Evolutionary conservation across 2,888 invertebrate genomes (phyloP).

Genomic region (Plebejus anna): DNA sequence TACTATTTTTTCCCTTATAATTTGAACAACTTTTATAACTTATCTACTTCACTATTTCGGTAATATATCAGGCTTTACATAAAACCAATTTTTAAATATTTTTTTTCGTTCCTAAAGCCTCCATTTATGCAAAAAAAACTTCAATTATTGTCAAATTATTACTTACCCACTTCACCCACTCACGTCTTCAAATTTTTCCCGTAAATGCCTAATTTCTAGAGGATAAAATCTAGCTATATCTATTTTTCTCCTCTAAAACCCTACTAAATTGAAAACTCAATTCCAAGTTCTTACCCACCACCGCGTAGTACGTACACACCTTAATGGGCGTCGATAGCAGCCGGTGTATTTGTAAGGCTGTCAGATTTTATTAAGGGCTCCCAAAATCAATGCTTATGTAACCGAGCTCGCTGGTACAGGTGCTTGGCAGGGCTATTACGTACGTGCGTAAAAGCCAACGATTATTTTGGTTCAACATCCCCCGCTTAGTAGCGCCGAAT

Average conservation of each 20-base stretch:
- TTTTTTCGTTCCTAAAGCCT: no score
- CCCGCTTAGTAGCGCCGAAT: neutral
- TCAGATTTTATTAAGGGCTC: constrained; percentile 15
- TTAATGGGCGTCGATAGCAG: constrained; percentile 12
- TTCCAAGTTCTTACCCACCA: neutral
- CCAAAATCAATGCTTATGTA: constrained; percentile 26
- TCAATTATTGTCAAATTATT: no score
- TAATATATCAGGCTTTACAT: no score
- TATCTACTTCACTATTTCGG: no score
- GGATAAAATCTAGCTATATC: no score
- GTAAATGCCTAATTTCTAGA: no score
- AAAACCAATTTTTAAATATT: no score
- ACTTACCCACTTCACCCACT: no score
- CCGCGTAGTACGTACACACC: neutral
- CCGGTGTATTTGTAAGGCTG: constrained; percentile 15
- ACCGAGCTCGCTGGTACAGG: constrained; percentile 2
- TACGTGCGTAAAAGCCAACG: neutral
- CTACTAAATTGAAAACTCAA: neutral
- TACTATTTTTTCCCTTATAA: no score
- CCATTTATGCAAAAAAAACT: no score
- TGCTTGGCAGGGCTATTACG: neutral
- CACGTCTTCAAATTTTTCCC: no score
- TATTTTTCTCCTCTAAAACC: neutral
- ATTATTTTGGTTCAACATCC: neutral
- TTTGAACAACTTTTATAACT: no score